phyloP scores from a whole-genome alignment of 2,888 invertebrate species.

The Bugulina stolonifera region DNA sequence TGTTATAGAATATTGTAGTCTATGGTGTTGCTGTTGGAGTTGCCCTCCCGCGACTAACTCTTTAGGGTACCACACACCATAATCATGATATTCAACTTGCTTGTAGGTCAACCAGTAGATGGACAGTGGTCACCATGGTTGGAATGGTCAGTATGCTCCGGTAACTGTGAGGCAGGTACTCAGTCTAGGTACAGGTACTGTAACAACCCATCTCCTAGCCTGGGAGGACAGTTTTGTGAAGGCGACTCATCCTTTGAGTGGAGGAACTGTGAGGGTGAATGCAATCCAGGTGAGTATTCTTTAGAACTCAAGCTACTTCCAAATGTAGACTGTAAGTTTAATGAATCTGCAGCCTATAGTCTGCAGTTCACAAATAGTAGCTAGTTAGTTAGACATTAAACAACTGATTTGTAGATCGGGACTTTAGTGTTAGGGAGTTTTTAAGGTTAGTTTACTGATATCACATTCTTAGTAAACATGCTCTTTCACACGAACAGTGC shows the following conservation, averaged over 20 bases:
- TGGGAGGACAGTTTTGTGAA: slow-evolving; percentile 13
- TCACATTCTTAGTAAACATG: no score
- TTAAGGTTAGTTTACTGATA: no score
- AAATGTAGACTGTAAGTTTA: no score
- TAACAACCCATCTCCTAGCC: not conserved
- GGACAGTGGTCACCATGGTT: slow-evolving; percentile 26
- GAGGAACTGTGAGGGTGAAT: not conserved
- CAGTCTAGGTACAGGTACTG: slow-evolving; percentile 24
- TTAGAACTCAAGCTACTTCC: not conserved
- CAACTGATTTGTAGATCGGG: no score
- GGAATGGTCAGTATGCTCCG: slow-evolving; percentile 13
- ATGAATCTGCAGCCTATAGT: no score
- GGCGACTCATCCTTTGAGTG: slow-evolving; percentile 3
- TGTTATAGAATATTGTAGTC: no score
- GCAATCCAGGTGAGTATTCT: not conserved
- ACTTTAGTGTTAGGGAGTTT: no score
- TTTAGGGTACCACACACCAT: no score
- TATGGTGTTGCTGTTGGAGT: not conserved
- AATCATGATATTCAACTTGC: no score
- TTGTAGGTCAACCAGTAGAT: slow-evolving; percentile 19
- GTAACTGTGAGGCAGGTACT: not conserved
- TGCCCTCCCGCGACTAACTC: not conserved
- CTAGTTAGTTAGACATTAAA: no score
- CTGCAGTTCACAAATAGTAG: no score
- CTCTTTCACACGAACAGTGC: no score